Conservation (phyloP, 2,888 invertebrate genomes). For the Ypsolopha sequella region DNA sequence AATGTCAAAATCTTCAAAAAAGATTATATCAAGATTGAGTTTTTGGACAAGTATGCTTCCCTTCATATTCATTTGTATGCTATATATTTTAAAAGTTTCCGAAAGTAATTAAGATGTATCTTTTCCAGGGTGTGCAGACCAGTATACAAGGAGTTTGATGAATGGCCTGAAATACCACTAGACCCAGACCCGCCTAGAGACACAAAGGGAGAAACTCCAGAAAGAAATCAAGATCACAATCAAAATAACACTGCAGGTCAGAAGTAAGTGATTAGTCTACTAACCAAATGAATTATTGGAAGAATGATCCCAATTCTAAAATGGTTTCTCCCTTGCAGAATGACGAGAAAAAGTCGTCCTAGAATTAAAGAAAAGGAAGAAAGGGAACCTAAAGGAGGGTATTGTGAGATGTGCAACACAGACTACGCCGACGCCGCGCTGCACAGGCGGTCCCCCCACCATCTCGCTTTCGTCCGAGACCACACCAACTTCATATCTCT, state of each 20-base stretch:
- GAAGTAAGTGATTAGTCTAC: conserved; percentile 33
- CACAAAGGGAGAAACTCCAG: conserved; percentile 36
- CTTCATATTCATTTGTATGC: conserved; percentile 11
- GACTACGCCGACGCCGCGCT: conserved; percentile 78
- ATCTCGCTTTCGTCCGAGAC: conserved; percentile 80
- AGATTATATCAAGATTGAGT: conserved; percentile 80
- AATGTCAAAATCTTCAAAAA: conserved; percentile 74
- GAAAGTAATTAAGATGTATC: conserved; percentile 3
- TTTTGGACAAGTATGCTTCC: conserved; percentile 72
- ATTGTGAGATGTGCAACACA: conserved; percentile 84
- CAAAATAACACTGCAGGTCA: conserved; percentile 22
- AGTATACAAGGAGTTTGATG: conserved; percentile 73
- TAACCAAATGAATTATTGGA: background rate
- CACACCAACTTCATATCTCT: conserved; percentile 80
- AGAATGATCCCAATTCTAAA: background rate
- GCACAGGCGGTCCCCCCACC: conserved; percentile 81
- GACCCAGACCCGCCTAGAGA: conserved; percentile 51
- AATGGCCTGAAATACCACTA: conserved; percentile 71
- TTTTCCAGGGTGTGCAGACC: conserved; percentile 67
- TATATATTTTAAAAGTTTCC: background rate
- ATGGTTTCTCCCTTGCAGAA: conserved; percentile 36
- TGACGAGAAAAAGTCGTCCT: conserved; percentile 66
- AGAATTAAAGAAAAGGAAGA: conserved; percentile 56
- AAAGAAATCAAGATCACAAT: conserved; percentile 19
- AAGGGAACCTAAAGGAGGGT: conserved; percentile 70